A percentile compares a stretch with the other conserved stretches of the same genome.
Conservation (phyloP, 2,888 invertebrate species). For the Limnephilus auricula region DNA sequence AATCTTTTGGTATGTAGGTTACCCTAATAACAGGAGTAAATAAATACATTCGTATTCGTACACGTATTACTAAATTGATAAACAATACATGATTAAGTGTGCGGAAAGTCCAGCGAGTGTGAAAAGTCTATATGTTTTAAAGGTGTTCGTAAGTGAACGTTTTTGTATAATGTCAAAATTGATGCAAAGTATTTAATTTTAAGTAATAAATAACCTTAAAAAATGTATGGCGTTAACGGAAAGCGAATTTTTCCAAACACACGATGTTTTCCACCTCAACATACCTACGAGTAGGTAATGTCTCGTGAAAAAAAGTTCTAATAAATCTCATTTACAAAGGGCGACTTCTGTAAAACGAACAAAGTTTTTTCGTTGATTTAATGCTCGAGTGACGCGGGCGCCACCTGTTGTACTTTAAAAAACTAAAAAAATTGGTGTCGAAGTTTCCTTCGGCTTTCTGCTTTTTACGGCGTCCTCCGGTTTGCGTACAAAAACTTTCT, state of each 20-base stretch:
- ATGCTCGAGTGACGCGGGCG: not conserved
- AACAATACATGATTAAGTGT: too few relatives aligned
- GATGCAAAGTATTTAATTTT: too few relatives aligned
- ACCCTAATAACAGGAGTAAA: too few relatives aligned
- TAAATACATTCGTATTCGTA: too few relatives aligned
- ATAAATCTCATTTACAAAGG: constrained; percentile 45
- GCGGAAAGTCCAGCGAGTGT: too few relatives aligned
- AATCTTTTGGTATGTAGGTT: too few relatives aligned
- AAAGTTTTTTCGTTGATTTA: constrained; percentile 44
- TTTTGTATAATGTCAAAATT: too few relatives aligned
- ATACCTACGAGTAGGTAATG: not conserved
- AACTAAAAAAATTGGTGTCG: constrained; percentile 33
- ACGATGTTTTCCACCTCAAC: constrained; percentile 5
- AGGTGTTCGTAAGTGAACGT: too few relatives aligned
- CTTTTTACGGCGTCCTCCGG: not conserved
- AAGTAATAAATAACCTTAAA: too few relatives aligned
- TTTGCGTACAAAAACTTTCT: constrained; percentile 27
- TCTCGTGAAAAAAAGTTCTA: constrained; percentile 37
- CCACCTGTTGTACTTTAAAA: constrained; percentile 47
- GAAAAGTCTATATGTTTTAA: too few relatives aligned
- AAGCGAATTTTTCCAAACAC: not conserved
- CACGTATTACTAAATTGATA: too few relatives aligned
- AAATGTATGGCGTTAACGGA: not conserved
- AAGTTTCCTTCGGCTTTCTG: constrained; percentile 17
- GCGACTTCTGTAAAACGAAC: constrained; percentile 31